Conservation (phyloP, 2,113 vertebrate genomes). For the Etheostoma cragini region DNA sequence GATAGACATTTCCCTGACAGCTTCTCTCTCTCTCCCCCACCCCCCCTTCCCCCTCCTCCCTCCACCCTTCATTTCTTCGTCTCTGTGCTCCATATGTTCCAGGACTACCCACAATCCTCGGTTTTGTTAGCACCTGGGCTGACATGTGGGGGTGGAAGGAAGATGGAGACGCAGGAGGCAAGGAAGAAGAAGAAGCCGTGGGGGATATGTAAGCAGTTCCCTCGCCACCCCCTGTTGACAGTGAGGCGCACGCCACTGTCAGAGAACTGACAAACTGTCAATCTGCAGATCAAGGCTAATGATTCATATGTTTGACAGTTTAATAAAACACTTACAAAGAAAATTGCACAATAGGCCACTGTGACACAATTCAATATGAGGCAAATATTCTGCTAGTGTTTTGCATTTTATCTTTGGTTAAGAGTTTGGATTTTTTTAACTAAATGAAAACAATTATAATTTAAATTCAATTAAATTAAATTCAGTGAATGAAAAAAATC, state of each 20-base stretch:
- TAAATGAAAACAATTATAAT: slow-evolving; percentile 3
- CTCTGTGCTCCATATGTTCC: slow-evolving; percentile 77
- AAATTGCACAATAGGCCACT: slow-evolving; percentile 41
- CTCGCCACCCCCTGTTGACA: slow-evolving; percentile 69
- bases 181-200: slow-evolving; percentile 60
- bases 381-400: slow-evolving; percentile 42
- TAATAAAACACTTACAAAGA: slow-evolving; percentile 69
- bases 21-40: slow-evolving; percentile 34
- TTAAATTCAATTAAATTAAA: slow-evolving; percentile 22
- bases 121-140: slow-evolving; percentile 79
- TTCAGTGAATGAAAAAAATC: slow-evolving; percentile 20
- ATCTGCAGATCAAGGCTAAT: slow-evolving; percentile 76
- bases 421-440: background rate
- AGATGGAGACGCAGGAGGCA: slow-evolving; percentile 71
- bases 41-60: background rate
- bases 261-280: slow-evolving; percentile 78
- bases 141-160: slow-evolving; percentile 77
- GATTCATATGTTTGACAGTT: slow-evolving; percentile 75
- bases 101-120: slow-evolving; percentile 76
- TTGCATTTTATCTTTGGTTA: background rate
- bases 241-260: slow-evolving; percentile 66
- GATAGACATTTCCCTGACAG: slow-evolving; percentile 81
- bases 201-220: slow-evolving; percentile 62
- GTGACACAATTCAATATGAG: slow-evolving; percentile 41
- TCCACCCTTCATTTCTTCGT: slow-evolving; percentile 61